These are phyloP conservation scores for Delichon dasypus DNA, from an alignment of 2,797 vertebrate species.

Conservation along the genomic window DNA sequence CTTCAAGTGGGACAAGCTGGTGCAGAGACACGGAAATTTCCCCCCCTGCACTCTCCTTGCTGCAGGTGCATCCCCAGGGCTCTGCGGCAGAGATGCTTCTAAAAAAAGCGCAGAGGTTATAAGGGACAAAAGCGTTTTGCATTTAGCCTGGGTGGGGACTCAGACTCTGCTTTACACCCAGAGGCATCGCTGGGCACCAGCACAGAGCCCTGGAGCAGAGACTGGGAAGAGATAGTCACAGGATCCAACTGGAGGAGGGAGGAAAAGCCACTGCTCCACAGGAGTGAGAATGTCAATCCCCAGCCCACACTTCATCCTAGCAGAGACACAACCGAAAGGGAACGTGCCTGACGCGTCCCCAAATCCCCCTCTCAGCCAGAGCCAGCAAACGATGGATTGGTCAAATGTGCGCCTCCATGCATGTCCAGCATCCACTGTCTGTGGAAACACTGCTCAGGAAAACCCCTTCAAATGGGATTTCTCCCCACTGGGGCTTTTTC, in stretches of 20 bases:
- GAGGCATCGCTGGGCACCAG: neutral
- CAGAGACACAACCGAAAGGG: neutral
- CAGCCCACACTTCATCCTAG: neutral
- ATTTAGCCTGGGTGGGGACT: neutral
- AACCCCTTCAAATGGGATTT: slow-evolving; percentile 49
- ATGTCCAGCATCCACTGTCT: neutral
- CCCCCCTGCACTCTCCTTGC: fast-evolving
- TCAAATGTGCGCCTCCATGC: neutral
- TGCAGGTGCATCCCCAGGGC: neutral
- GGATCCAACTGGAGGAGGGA: neutral
- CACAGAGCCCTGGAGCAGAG: fast-evolving
- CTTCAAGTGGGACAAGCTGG: neutral
- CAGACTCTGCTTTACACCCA: neutral
- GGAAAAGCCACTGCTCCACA: neutral
- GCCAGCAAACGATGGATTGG: neutral
- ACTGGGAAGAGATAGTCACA: neutral
- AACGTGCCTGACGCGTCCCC: neutral
- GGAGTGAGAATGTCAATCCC: fast-evolving
- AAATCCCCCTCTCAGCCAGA: neutral
- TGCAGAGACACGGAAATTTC: neutral
- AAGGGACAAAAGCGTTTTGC: neutral
- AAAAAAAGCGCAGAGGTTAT: neutral
- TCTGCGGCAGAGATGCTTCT: neutral
- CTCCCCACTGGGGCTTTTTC: neutral
- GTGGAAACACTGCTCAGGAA: neutral